Base-by-base conservation (phyloP, 2,113 vertebrate species). In the Cepphus grylle region DNA sequence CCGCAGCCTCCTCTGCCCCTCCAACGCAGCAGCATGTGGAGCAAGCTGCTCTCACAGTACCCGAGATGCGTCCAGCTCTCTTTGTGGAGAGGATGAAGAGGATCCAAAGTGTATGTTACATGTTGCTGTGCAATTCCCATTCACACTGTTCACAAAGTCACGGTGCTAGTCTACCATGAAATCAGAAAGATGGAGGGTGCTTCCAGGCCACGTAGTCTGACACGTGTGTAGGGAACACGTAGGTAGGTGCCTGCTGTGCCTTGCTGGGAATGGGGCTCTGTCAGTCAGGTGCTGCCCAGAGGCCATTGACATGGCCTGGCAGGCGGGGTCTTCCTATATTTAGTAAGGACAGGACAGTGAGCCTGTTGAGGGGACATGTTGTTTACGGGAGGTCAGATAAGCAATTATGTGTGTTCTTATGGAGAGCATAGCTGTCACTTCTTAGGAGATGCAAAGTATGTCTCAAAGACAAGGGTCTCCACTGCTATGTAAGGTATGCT, bases 401-500 rank as follows among this genome's bases (percentile, higher is more conserved):
- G 94, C 77, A 80, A 65, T 84, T 87, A 85, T 5, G 16, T 76
- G 56, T 87, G 70, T 58, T 82, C 90, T 82, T 14, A 40, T 30
- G 45, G 49, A 92, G 32, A 85, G 42, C 74, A 32, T 38, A 85
- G 93, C 93, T 89, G 81, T 94, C 94, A 84, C 61, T 91, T 95
- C 65, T 74, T 66, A 79, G 58, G 87, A 95, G 74, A 94, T 73
- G 81, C 84, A 53, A 94, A 93, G 65, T 91, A 50, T 55, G 50
- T 70, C 94, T 95, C 84, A 53, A 91, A 96, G 93, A 88, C 92
- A 88, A 96, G 93, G 71, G 90, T 80, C 81, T 93, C 49, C 70
- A 49, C 25, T 94, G 85, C 94, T 96, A 96, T 96, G 87, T 76
- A 88, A 96, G 50, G 94, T 72, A 93, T 96, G 94, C 91, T 96